phyloP scores from a whole-genome alignment of 2,113 vertebrate species.

The Galeopterus variegatus region DNA sequence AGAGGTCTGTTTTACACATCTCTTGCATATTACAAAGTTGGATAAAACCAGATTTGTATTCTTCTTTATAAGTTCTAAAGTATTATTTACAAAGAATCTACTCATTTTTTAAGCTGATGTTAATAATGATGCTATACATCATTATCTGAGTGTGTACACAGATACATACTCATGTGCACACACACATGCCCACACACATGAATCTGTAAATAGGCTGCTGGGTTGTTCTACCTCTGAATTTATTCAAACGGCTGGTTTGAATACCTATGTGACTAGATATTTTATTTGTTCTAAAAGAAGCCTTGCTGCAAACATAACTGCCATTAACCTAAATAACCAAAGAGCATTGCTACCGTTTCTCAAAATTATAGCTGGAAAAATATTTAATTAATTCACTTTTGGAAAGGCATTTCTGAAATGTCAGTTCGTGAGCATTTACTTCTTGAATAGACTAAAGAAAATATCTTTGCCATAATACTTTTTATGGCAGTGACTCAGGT shows the following conservation, averaged over 20 bases:
- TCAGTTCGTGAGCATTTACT: background rate
- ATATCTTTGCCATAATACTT: background rate
- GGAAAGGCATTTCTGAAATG: background rate
- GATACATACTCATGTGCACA: rapidly evolving
- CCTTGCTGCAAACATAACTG: background rate
- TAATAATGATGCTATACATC: background rate
- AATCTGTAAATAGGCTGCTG: background rate
- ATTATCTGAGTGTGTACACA: no score
- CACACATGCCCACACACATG: rapidly evolving
- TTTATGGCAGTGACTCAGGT: background rate
- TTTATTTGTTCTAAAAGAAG: background rate
- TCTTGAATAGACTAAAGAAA: background rate
- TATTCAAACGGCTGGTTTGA: background rate
- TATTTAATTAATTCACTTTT: background rate
- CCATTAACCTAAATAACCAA: background rate
- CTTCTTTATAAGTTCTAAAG: background rate
- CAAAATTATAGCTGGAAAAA: rapidly evolving
- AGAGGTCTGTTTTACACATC: background rate
- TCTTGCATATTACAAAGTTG: background rate
- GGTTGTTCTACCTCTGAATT: background rate
- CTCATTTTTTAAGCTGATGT: background rate
- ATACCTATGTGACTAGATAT: rapidly evolving
- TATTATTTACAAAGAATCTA: background rate
- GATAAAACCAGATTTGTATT: background rate
- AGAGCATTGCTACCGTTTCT: rapidly evolving